A percentile compares a stretch with the other conserved stretches of the same genome.
phyloP scores from a whole-genome alignment of 1,140 invertebrate genomes.

The Drosophila subobscura region DNA sequence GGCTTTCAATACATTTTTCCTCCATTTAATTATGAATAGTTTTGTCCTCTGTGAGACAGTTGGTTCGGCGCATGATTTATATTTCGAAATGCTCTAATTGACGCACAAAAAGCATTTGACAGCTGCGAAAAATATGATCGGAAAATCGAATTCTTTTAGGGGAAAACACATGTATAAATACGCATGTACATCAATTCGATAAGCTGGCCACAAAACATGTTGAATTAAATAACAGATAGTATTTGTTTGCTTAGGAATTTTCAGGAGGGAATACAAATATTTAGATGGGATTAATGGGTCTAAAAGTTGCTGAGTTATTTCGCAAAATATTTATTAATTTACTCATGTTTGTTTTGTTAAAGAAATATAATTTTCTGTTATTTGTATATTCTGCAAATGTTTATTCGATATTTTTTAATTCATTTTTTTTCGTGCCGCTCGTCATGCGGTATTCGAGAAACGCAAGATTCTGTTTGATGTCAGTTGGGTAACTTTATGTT shows the following conservation, averaged over 20 bases:
- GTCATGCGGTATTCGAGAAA: no score
- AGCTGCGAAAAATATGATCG: conserved; percentile 37
- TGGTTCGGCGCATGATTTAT: conserved; percentile 16
- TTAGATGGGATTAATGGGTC: background rate
- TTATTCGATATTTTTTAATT: no score
- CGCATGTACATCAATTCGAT: conserved; percentile 9
- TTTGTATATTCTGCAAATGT: no score
- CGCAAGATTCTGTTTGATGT: no score
- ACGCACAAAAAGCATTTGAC: conserved; percentile 39
- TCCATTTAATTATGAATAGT: conserved; percentile 3
- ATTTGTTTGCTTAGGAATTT: background rate
- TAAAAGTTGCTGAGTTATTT: background rate
- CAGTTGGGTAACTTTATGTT: no score
- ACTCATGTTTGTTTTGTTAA: no score
- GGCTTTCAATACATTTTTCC: conserved; percentile 5
- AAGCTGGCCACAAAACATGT: background rate
- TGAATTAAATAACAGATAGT: background rate
- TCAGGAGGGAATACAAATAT: no score
- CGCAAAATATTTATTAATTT: background rate
- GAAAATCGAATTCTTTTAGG: conserved; percentile 30
- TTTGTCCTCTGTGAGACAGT: conserved; percentile 3
- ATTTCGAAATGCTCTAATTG: conserved; percentile 27
- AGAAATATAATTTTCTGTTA: no score
- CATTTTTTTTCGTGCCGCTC: no score
- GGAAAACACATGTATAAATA: conserved; percentile 35